Base-by-base conservation (phyloP, 1,140 invertebrate species). In the Monomorium pharaonis region DNA sequence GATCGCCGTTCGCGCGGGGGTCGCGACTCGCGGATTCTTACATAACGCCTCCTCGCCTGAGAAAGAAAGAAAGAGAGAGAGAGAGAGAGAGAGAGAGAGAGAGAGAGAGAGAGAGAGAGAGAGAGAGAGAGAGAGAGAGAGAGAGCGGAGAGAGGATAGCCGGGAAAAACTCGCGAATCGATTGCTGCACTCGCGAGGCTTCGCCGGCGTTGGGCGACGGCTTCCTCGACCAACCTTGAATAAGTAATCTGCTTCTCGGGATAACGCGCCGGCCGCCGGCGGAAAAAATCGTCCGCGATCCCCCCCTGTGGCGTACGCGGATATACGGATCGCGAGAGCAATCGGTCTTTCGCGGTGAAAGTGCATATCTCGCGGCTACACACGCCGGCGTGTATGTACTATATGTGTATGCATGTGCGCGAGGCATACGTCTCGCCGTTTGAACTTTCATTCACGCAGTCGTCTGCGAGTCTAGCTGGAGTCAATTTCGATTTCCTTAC, bases 181-280 rank as follows among this genome's bases (percentile, higher is more conserved):
- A 90, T 90, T 90, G 90, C 89, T n/a, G n/a, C 33, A 90, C 86
- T 90, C 90, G 86, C 83, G 78, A 88, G 89, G 84, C 84, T 67
- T 67, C 88, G 67, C 78, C 63, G 24, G 51, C 54, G 72, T n/a
- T 90, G 72, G 89, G 51, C 89, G 81, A 89, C 81, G 89, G 89
- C 89, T 90, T 90, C 89, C 86, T 81, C 54, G 67, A 54, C 63
- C 80, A 90, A 85, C 89, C 89, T 90, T 90, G 89, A 89, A 87
- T 84, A 67, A 78, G 77, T 88, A 87, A 85, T 89, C 85, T 85
- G 86, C 47, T 77, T 74, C 74, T 74, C 62, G 47, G 60, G 62
- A 18, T 83, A 74, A 81, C 24, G 37, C 33, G 78, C 67, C 37
- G 21, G n/a, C 42, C 16, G 47, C 1, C 16, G n/a, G 62, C 14